phyloP scores from a whole-genome alignment of 2,113 vertebrate genomes.

The Chloebia gouldiae region DNA sequence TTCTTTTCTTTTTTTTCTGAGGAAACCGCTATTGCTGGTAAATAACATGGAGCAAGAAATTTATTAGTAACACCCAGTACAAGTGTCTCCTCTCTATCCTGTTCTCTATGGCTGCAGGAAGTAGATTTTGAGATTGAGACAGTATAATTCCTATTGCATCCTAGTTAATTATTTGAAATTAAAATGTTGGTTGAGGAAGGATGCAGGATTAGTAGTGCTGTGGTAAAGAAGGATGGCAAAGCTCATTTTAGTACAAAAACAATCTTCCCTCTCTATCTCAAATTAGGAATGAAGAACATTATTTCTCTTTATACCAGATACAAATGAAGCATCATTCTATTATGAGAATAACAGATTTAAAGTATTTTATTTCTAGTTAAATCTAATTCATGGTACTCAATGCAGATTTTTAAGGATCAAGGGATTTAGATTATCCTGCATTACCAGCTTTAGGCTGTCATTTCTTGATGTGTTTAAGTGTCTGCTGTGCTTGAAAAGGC shows the following conservation, averaged over 20 bases:
- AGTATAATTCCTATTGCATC: background rate
- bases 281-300: background rate
- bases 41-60: background rate
- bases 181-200: background rate
- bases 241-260: background rate
- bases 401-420: conserved; percentile 38
- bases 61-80: background rate
- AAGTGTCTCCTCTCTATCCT: background rate
- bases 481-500: background rate
- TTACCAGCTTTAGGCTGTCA: conserved; percentile 17
- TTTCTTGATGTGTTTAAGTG: background rate
- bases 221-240: background rate
- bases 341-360: background rate
- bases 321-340: background rate
- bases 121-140: background rate
- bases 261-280: background rate
- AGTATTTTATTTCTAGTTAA: conserved; percentile 21
- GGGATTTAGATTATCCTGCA: conserved; percentile 43
- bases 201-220: background rate
- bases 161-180: background rate
- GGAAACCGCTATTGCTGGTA: background rate
- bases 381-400: background rate
- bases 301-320: background rate
- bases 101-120: background rate
- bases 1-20: background rate